Conservation (phyloP, 2,113 vertebrate genomes). For the Psittacula cyanocephala region DNA sequence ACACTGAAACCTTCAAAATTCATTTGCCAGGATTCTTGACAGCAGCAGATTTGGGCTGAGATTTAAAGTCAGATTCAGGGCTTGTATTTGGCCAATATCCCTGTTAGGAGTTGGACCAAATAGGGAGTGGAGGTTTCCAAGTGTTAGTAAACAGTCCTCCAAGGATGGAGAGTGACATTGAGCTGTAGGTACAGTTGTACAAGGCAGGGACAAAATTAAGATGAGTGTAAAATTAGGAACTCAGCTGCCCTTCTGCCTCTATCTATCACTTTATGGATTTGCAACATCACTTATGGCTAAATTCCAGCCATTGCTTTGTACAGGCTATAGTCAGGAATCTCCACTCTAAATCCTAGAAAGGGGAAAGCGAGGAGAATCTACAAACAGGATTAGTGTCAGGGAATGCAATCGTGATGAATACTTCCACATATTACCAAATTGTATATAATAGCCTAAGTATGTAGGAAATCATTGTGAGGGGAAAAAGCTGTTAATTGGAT, state of each 20-base stretch:
- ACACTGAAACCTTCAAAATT: neutral
- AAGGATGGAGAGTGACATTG: neutral
- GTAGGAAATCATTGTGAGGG: conserved; percentile 5
- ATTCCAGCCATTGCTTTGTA: neutral
- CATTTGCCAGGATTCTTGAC: neutral
- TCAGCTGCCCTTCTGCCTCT: neutral
- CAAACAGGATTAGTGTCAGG: conserved; percentile 53
- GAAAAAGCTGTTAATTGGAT: conserved; percentile 44
- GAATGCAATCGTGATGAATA: conserved; percentile 14
- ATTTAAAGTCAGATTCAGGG: neutral
- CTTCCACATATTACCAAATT: conserved; percentile 24
- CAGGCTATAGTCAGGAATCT: neutral
- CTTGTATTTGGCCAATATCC: neutral
- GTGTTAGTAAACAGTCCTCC: neutral
- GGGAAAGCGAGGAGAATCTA: conserved; percentile 41
- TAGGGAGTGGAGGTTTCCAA: neutral
- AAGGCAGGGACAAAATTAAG: neutral
- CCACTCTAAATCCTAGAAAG: neutral
- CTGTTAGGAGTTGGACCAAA: neutral
- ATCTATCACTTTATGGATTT: neutral
- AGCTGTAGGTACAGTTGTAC: neutral
- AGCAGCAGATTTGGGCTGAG: neutral
- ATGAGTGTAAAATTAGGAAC: neutral
- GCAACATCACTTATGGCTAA: neutral
- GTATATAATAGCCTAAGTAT: conserved; percentile 16